Conservation (phyloP, 2,113 vertebrate genomes). For the Beaufortia kweichowensis region DNA sequence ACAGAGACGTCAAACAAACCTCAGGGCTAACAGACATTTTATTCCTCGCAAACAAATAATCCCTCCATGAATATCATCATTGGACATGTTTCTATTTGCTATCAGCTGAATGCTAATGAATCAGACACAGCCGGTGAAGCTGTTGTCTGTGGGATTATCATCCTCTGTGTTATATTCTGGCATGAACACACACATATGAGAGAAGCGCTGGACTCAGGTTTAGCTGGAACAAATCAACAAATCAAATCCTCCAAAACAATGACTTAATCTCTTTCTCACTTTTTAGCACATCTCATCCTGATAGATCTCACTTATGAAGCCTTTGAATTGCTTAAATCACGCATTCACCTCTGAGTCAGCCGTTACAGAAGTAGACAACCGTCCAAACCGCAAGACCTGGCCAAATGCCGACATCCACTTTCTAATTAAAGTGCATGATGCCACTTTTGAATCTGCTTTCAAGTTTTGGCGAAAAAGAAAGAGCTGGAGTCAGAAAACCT, state of each 20-base stretch:
- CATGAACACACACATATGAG: background rate
- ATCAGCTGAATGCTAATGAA: slow-evolving; percentile 24
- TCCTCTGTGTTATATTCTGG: no score
- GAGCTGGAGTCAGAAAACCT: no score
- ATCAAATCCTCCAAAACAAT: slow-evolving; percentile 5
- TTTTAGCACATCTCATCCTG: background rate
- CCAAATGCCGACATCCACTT: background rate
- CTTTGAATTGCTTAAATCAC: background rate
- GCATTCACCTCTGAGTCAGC: slow-evolving; percentile 16
- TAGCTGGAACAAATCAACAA: background rate
- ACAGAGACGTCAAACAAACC: slow-evolving; percentile 17
- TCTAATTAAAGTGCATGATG: slow-evolving; percentile 31
- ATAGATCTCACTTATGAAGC: background rate
- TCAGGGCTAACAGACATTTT: background rate
- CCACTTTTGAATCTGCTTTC: background rate
- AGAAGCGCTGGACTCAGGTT: background rate
- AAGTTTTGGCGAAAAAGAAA: background rate
- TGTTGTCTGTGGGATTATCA: background rate
- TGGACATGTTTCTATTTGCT: background rate
- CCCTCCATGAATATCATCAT: slow-evolving; percentile 29
- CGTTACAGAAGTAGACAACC: background rate
- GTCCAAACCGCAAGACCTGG: slow-evolving; percentile 9
- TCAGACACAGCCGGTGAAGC: slow-evolving; percentile 20
- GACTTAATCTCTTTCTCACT: background rate
- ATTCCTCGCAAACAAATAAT: slow-evolving; percentile 13